A percentile compares a stretch with the other conserved stretches of the same genome.
Evolutionary conservation across 37 sponge, comb jelly and placozoan genomes (phyloP).

Genomic region (Theonella swinhoei): DNA sequence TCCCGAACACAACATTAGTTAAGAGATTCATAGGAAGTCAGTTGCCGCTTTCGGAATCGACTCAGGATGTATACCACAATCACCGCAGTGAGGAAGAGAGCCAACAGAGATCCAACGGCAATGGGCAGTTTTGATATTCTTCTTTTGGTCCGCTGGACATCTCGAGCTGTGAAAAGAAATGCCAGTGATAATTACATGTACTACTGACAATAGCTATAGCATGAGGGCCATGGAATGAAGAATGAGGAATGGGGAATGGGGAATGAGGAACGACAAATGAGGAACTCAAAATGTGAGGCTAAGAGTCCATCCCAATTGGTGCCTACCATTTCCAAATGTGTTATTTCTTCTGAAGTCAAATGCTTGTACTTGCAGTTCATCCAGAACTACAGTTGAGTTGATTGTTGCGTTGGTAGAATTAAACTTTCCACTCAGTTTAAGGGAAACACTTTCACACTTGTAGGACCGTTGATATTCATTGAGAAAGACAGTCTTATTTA

Average conservation of each 20-base stretch:
- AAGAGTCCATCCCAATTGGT: no score
- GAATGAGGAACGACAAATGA: no score
- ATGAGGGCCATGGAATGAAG: no score
- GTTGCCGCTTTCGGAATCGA: constrained; percentile 49
- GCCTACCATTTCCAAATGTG: not conserved
- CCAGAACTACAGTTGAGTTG: not conserved
- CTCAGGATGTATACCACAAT: constrained; percentile 79
- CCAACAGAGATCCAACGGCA: constrained; percentile 72
- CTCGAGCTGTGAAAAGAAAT: not conserved
- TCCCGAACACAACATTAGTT: no score
- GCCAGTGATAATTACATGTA: no score
- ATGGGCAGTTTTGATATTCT: constrained; percentile 66
- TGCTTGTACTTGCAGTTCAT: not conserved
- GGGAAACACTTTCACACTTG: not conserved
- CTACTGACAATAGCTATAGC: no score
- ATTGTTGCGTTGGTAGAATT: not conserved
- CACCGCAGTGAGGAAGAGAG: constrained; percentile 66
- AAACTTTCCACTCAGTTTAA: not conserved
- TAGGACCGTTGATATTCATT: not conserved
- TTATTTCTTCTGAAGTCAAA: not conserved
- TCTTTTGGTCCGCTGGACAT: no score
- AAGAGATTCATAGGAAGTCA: constrained; percentile 52
- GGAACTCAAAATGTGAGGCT: no score
- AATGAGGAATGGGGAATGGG: not conserved
- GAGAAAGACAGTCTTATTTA: not conserved